Conservation (phyloP, 2,113 vertebrate species). For the Otis tarda region DNA sequence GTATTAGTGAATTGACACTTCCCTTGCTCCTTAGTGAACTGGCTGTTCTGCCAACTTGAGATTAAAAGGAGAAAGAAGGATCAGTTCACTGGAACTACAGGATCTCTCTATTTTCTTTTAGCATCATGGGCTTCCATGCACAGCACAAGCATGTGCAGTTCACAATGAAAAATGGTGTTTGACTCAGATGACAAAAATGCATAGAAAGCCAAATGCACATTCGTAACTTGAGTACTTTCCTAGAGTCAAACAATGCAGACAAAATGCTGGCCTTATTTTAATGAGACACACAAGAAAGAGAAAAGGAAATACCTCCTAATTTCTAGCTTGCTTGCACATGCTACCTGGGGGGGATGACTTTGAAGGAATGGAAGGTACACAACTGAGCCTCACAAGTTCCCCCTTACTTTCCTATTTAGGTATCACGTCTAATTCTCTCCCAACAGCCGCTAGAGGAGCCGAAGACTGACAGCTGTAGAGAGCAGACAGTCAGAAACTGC, state of each 20-base stretch:
- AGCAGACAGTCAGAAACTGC: not conserved
- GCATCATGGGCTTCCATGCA: not conserved
- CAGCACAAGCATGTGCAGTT: not conserved
- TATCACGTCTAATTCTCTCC: not conserved
- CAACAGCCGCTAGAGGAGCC: not conserved
- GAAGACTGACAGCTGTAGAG: not conserved
- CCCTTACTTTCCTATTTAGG: not conserved
- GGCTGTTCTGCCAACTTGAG: constrained; percentile 28
- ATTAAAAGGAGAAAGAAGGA: constrained; percentile 1
- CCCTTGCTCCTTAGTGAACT: constrained; percentile 15
- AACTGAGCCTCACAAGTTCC: not conserved
- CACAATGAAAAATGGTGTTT: not conserved
- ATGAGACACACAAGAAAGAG: not conserved
- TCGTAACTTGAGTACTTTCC: not conserved
- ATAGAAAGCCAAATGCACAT: not conserved
- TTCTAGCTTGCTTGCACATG: not conserved
- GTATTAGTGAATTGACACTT: not conserved
- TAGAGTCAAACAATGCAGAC: not conserved
- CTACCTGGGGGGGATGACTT: not conserved
- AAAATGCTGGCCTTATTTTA: not conserved
- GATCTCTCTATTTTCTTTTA: not conserved
- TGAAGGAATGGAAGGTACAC: not conserved
- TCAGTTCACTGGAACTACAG: not conserved
- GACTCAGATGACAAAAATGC: not conserved
- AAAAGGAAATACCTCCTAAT: not conserved